Percentiles rank a stretch among this genome's conserved stretches.
phyloP scores from a whole-genome alignment of 2,797 vertebrate species.

The Diplodus puntazzo region DNA sequence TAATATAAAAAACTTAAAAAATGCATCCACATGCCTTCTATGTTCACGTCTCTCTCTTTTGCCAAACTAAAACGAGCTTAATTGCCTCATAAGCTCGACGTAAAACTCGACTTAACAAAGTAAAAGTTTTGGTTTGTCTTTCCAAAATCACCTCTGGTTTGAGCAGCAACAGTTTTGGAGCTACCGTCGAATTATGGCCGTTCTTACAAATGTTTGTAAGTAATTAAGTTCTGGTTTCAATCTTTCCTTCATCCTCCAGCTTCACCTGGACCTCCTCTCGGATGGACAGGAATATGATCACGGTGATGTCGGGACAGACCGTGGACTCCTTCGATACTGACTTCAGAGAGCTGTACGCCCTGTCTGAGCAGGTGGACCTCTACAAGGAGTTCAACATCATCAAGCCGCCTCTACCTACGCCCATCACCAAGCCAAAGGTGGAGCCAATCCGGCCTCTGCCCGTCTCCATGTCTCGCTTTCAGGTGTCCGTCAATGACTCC shows the following conservation, averaged over 20 bases:
- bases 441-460: slow-evolving; percentile 46
- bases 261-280: slow-evolving; percentile 96
- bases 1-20: too few relatives aligned
- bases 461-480: slow-evolving; percentile 82
- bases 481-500: slow-evolving; percentile 75
- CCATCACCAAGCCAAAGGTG: slow-evolving; percentile 67
- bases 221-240: background rate
- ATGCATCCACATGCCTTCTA: too few relatives aligned
- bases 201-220: too few relatives aligned
- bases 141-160: too few relatives aligned
- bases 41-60: too few relatives aligned
- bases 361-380: slow-evolving; percentile 92
- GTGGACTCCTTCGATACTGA: slow-evolving; percentile 93
- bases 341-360: slow-evolving; percentile 95
- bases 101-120: too few relatives aligned
- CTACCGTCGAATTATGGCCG: too few relatives aligned
- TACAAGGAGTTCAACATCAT: slow-evolving; percentile 89
- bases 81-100: too few relatives aligned
- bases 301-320: slow-evolving; percentile 92
- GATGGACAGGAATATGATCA: slow-evolving; percentile 92
- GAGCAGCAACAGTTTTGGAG: too few relatives aligned
- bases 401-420: slow-evolving; percentile 76
- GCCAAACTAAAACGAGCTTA: too few relatives aligned
- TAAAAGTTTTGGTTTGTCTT: too few relatives aligned
- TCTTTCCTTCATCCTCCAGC: slow-evolving; percentile 71